Evolutionary conservation across 2,113 vertebrate genomes (phyloP).

Genomic region (Sorex araneus): DNA sequence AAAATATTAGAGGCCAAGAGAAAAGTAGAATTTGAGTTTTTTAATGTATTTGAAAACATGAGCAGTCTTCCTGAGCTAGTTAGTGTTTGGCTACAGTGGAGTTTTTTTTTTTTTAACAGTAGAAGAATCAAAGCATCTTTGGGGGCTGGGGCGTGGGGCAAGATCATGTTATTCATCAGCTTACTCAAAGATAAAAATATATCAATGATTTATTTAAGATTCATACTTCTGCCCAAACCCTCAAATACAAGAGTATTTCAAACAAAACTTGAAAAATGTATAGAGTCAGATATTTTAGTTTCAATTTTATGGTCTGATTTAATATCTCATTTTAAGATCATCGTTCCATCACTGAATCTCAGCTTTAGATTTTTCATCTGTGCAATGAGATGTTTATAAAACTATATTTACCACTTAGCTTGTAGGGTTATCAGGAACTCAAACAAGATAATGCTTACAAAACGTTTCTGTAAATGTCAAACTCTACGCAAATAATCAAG

Average conservation of each 20-base stretch:
- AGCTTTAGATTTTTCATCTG: neutral
- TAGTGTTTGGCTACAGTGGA: neutral
- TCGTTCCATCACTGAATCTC: neutral
- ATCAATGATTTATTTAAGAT: neutral
- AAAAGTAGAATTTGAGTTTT: too few species aligned
- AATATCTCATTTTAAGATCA: constrained; percentile 21
- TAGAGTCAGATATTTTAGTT: neutral
- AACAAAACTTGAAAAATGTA: constrained; percentile 24
- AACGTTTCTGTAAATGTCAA: constrained; percentile 30
- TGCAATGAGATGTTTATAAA: neutral
- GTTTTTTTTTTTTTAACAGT: neutral
- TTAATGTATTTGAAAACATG: neutral
- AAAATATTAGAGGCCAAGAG: too few species aligned
- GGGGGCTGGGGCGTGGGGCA: too few species aligned
- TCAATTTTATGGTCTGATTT: neutral
- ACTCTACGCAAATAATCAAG: neutral
- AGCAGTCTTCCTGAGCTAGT: neutral
- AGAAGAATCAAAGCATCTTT: neutral
- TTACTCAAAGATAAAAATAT: neutral
- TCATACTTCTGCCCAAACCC: neutral
- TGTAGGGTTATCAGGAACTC: neutral
- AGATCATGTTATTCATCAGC: neutral
- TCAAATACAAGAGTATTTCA: neutral
- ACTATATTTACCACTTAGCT: constrained; percentile 12
- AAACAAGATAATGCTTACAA: neutral